These are phyloP conservation scores for Listronotus bonariensis DNA, from an alignment of 1,140 invertebrate species.

Conservation along the genomic window DNA sequence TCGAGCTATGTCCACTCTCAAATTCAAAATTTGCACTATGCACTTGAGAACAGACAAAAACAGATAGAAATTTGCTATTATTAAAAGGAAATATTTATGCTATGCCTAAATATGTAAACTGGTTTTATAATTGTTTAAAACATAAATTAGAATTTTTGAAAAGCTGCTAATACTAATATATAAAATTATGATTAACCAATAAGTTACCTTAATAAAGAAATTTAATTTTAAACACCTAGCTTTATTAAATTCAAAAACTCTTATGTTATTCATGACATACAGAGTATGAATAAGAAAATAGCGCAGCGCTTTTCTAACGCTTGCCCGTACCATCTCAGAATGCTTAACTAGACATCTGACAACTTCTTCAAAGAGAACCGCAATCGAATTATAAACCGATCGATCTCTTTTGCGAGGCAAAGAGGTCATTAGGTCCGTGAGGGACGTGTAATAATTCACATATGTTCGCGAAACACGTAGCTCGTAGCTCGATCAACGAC, in stretches of 20 bases:
- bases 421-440: conserved; percentile 33
- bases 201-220: too few species aligned
- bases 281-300: conserved; percentile 12
- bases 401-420: conserved; percentile 27
- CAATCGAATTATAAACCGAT: conserved; percentile 28
- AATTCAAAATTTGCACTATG: not conserved
- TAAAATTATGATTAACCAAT: too few species aligned
- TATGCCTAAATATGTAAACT: too few species aligned
- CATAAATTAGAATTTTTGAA: too few species aligned
- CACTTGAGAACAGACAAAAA: too few species aligned
- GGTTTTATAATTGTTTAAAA: too few species aligned
- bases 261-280: too few species aligned
- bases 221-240: too few species aligned
- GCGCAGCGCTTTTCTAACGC: not conserved
- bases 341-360: conserved; percentile 14
- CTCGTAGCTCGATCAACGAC: conserved; percentile 31
- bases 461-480: conserved; percentile 35
- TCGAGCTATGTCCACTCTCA: conserved; percentile 15
- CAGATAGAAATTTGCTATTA: too few species aligned
- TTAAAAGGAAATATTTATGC: too few species aligned
- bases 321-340: conserved; percentile 1
- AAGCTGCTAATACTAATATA: too few species aligned
- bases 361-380: conserved; percentile 12
- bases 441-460: conserved; percentile 39
- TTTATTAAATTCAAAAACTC: too few species aligned